Conservation (phyloP, 2,888 invertebrate species). For the Synergus itoensis region DNA sequence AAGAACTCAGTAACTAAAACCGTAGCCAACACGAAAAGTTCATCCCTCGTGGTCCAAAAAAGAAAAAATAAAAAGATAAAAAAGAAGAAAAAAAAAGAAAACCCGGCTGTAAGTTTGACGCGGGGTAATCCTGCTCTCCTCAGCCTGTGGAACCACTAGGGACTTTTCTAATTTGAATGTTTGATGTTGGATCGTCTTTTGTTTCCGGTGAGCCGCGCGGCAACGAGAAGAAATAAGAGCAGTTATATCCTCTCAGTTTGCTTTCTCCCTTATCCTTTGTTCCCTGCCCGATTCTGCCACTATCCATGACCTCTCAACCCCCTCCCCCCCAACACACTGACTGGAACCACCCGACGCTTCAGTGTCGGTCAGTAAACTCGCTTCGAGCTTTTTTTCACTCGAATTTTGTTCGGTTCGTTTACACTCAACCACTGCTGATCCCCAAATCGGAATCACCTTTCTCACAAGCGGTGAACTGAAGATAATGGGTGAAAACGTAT, state of each 20-base stretch:
- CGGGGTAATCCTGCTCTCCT: not conserved
- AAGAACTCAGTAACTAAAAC: constrained; percentile 27
- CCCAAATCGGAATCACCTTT: constrained; percentile 18
- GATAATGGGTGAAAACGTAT: not conserved
- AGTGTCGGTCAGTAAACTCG: constrained; percentile 26
- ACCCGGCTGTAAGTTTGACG: not conserved
- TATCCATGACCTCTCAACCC: constrained; percentile 7
- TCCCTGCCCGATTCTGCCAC: not conserved
- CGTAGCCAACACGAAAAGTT: constrained; percentile 5
- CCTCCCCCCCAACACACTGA: not conserved
- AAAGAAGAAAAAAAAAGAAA: not conserved
- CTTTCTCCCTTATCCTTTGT: constrained; percentile 1
- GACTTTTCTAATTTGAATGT: constrained; percentile 52
- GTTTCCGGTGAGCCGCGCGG: constrained; percentile 37
- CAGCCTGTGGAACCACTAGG: constrained; percentile 31
- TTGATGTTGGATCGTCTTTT: constrained; percentile 55
- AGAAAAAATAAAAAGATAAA: not conserved
- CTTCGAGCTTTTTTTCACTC: constrained; percentile 15
- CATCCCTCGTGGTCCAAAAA: not conserved
- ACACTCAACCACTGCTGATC: not conserved
- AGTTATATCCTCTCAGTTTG: constrained; percentile 10
- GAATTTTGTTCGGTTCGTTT: constrained; percentile 27
- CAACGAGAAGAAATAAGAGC: constrained; percentile 27
- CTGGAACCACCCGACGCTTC: not conserved
- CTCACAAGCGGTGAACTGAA: constrained; percentile 15